Conservation (phyloP, 2,888 invertebrate species). For the Margaritifera margaritifera region DNA sequence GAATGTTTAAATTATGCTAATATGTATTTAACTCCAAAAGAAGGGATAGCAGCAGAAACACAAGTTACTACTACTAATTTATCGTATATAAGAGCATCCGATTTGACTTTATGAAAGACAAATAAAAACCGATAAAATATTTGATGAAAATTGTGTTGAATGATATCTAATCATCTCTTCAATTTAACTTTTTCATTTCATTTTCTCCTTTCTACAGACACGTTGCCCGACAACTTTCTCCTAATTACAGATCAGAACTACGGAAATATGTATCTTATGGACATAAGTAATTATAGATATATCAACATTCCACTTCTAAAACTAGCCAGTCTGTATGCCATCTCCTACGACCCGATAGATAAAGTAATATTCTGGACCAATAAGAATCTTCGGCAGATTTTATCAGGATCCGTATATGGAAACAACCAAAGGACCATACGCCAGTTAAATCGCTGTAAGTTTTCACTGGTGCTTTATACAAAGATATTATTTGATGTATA, state of each 20-base stretch:
- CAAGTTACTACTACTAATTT: no score
- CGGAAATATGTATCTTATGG: constrained; percentile 84
- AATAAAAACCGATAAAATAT: no score
- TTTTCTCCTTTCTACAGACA: constrained; percentile 20
- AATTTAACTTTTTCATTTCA: no score
- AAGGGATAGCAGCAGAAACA: no score
- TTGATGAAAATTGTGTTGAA: no score
- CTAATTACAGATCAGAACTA: constrained; percentile 68
- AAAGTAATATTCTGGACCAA: constrained; percentile 86
- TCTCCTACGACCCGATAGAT: constrained; percentile 87
- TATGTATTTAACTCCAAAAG: no score
- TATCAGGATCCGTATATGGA: constrained; percentile 49
- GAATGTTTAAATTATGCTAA: no score
- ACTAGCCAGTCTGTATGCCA: constrained; percentile 82
- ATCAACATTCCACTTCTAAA: constrained; percentile 38
- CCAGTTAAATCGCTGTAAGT: constrained; percentile 41
- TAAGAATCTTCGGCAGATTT: constrained; percentile 74
- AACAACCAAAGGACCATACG: constrained; percentile 36
- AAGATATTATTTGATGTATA: no score
- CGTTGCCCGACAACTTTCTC: constrained; percentile 56
- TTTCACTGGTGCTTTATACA: background rate
- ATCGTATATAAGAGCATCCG: no score
- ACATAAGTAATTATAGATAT: constrained; percentile 77
- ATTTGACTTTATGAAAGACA: no score
- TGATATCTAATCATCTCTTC: no score